A percentile compares a stretch with the other conserved stretches of the same genome.
phyloP scores from a whole-genome alignment of 2,797 vertebrate genomes.

The Manis pentadactyla region DNA sequence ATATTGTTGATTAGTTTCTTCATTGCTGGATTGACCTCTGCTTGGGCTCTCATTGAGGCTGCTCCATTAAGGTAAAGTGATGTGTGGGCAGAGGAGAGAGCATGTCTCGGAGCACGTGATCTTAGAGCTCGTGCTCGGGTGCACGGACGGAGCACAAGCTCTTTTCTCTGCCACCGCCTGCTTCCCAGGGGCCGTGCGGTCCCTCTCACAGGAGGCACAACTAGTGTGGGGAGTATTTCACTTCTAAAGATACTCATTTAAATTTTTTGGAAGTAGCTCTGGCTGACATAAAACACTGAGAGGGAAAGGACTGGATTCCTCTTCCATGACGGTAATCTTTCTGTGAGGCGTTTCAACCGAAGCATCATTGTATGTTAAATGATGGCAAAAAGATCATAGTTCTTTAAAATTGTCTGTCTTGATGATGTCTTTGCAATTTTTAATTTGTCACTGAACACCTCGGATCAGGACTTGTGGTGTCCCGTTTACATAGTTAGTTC shows the following conservation, averaged over 20 bases:
- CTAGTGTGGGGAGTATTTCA: background rate
- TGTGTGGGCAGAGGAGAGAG: too few relatives aligned
- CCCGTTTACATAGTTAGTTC: background rate
- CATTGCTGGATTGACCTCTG: background rate
- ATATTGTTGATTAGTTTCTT: background rate
- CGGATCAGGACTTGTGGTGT: background rate
- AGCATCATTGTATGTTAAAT: background rate
- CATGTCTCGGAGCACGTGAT: accelerated
- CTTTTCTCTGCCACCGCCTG: background rate
- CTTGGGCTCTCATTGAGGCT: background rate
- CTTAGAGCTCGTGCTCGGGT: background rate
- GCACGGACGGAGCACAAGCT: accelerated
- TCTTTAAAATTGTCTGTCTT: background rate
- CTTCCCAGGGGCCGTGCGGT: too few relatives aligned
- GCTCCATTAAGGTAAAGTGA: background rate
- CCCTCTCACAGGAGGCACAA: background rate
- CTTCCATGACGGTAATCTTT: background rate
- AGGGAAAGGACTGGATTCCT: background rate
- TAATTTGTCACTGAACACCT: background rate
- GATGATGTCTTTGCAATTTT: background rate
- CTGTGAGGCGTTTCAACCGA: background rate
- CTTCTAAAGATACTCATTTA: background rate
- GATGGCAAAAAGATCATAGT: background rate
- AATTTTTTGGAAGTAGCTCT: background rate
- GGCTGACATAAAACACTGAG: background rate